Evolutionary conservation across 1,140 invertebrate species (phyloP).

Genomic region (Sitodiplosis mosellana): DNA sequence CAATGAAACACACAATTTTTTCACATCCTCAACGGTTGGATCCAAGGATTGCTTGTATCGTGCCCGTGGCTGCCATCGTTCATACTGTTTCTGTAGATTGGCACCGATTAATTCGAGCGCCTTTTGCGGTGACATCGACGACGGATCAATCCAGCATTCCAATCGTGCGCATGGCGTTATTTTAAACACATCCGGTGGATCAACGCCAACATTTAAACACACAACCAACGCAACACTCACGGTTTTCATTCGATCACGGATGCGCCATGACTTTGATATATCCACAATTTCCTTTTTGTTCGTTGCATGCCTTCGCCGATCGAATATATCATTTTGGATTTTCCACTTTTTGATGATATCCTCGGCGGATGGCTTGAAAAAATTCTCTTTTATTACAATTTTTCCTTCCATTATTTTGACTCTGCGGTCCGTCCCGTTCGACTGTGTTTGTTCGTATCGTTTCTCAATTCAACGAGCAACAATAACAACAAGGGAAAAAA

Average conservation of each 20-base stretch:
- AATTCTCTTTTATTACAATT: no score
- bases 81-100: slow-evolving; percentile 89
- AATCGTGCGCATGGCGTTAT: slow-evolving; percentile 88
- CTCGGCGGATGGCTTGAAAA: no score
- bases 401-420: no score
- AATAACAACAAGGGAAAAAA: no score
- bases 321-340: no score
- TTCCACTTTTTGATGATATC: no score
- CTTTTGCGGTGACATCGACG: slow-evolving; percentile 76
- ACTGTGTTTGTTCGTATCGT: no score
- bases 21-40: slow-evolving; percentile 95
- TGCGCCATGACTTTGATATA: slow-evolving; percentile 15
- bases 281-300: slow-evolving; percentile 7
- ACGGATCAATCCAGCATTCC: slow-evolving; percentile 92
- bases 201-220: slow-evolving; percentile 96
- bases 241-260: slow-evolving; percentile 67
- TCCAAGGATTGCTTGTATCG: slow-evolving; percentile 92
- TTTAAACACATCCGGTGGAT: slow-evolving; percentile 95
- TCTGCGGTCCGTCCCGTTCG: no score
- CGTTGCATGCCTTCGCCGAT: no score
- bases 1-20: slow-evolving; percentile 87
- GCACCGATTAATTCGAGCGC: slow-evolving; percentile 83
- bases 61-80: slow-evolving; percentile 92
- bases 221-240: slow-evolving; percentile 97
- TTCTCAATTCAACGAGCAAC: no score